phyloP scores from a whole-genome alignment of 1,140 invertebrate genomes.

The Globodera rostochiensis region DNA sequence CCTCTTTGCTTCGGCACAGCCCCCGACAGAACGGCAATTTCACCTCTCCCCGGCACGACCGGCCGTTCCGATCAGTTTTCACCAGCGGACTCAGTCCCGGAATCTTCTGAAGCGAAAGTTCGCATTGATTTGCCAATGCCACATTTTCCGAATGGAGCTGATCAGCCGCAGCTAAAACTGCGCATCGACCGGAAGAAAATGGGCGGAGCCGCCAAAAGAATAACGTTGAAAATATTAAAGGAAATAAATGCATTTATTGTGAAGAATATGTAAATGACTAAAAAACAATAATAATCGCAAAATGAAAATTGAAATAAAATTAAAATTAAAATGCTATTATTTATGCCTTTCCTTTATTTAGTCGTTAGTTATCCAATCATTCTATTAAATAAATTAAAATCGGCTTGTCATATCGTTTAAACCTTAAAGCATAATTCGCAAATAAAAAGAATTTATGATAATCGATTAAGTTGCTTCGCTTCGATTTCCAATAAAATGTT shows the following conservation, averaged over 20 bases:
- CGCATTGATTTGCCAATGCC: background rate
- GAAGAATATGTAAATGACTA: too few species aligned
- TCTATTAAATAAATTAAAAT: too few species aligned
- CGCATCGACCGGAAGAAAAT: background rate
- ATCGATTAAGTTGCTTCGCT: too few species aligned
- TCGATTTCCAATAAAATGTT: too few species aligned
- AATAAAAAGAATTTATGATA: too few species aligned
- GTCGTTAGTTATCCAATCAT: too few species aligned
- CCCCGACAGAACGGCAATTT: slow-evolving; percentile 38
- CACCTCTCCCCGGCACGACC: slow-evolving; percentile 40
- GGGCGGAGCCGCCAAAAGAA: background rate
- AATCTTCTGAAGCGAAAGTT: slow-evolving; percentile 36
- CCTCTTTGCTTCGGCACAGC: slow-evolving; percentile 32
- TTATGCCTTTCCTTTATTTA: too few species aligned
- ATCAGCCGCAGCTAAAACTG: background rate
- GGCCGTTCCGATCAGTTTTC: slow-evolving; percentile 34
- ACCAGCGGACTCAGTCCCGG: slow-evolving; percentile 41
- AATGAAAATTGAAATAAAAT: background rate
- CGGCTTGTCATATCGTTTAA: too few species aligned
- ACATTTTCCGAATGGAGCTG: background rate
- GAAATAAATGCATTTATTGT: background rate
- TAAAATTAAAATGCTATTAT: too few species aligned
- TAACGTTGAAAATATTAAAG: background rate
- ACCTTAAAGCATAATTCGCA: too few species aligned
- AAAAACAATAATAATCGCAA: background rate